These are phyloP conservation scores for Diaperis boleti DNA, from an alignment of 2,888 invertebrate species.

Conservation along the genomic window DNA sequence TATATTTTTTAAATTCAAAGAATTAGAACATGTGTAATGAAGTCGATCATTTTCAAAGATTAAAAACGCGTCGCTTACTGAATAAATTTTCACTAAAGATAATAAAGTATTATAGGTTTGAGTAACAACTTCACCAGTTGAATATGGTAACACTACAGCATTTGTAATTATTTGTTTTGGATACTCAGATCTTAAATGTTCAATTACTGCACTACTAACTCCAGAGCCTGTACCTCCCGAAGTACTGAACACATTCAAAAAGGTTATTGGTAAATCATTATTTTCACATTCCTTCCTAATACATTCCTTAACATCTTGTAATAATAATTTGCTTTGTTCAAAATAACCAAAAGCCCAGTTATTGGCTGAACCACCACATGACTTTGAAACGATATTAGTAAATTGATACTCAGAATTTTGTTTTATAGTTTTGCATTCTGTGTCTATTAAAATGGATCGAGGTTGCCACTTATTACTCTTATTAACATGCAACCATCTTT, in stretches of 20 bases:
- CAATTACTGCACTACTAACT: slow-evolving; percentile 66
- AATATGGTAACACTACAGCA: slow-evolving; percentile 66
- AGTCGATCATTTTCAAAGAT: slow-evolving; percentile 68
- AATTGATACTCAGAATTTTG: slow-evolving; percentile 62
- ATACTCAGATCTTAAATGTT: slow-evolving; percentile 65
- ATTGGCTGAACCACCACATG: slow-evolving; percentile 68
- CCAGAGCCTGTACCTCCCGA: slow-evolving; percentile 71
- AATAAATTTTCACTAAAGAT: slow-evolving; percentile 66
- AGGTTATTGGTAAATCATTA: slow-evolving; percentile 64
- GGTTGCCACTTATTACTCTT: slow-evolving; percentile 62
- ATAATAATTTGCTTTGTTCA: slow-evolving; percentile 63
- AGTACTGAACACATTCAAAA: slow-evolving; percentile 67
- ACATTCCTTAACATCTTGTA: slow-evolving; percentile 61
- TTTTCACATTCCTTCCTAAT: slow-evolving; percentile 65
- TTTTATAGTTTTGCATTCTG: slow-evolving; percentile 53
- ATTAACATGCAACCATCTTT: slow-evolving; percentile 66
- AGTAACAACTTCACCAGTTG: slow-evolving; percentile 67
- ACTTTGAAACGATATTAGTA: slow-evolving; percentile 63
- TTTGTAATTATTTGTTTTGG: slow-evolving; percentile 65
- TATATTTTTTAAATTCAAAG: slow-evolving; percentile 52
- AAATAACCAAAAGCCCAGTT: slow-evolving; percentile 70
- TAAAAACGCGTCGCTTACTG: slow-evolving; percentile 63
- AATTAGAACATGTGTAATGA: slow-evolving; percentile 63
- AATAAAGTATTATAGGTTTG: slow-evolving; percentile 69
- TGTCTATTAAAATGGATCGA: slow-evolving; percentile 51